These are phyloP conservation scores for Aleiodes leptofemur DNA, from an alignment of 2,888 invertebrate genomes.

Conservation along the genomic window DNA sequence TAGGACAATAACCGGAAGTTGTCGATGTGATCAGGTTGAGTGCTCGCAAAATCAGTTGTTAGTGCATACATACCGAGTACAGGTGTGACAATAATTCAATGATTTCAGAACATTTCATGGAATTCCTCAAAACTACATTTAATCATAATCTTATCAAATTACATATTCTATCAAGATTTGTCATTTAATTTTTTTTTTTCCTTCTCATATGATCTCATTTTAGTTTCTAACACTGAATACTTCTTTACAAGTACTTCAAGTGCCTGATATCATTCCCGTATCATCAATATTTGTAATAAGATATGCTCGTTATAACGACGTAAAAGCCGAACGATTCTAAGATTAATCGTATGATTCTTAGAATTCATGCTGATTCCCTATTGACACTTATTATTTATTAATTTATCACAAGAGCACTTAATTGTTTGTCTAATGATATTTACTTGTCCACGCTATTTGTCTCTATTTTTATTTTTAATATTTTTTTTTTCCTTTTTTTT, in stretches of 20 bases:
- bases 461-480: slow-evolving; percentile 21
- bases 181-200: not conserved
- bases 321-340: slow-evolving; percentile 11
- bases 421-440: slow-evolving; percentile 34
- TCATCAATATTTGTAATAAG: slow-evolving; percentile 20
- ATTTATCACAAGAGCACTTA: slow-evolving; percentile 36
- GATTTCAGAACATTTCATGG: slow-evolving; percentile 6
- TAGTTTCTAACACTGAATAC: slow-evolving; percentile 23
- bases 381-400: slow-evolving; percentile 41
- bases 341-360: slow-evolving; percentile 17
- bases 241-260: not conserved
- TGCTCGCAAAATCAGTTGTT: slow-evolving; percentile 44
- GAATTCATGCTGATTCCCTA: slow-evolving; percentile 17
- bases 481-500: slow-evolving; percentile 35
- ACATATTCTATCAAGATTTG: slow-evolving; percentile 18
- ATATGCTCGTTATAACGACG: slow-evolving; percentile 13
- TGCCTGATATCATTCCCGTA: slow-evolving; percentile 21
- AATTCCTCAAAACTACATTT: not conserved
- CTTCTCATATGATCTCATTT: slow-evolving; percentile 1
- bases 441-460: slow-evolving; percentile 19
- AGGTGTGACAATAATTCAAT: slow-evolving; percentile 42
- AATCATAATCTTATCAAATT: slow-evolving; percentile 33
- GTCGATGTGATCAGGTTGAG: slow-evolving; percentile 45
- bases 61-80: slow-evolving; percentile 32
- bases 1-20: slow-evolving; percentile 56